Conservation (phyloP, 1,140 invertebrate species). For the Lerema accius region DNA sequence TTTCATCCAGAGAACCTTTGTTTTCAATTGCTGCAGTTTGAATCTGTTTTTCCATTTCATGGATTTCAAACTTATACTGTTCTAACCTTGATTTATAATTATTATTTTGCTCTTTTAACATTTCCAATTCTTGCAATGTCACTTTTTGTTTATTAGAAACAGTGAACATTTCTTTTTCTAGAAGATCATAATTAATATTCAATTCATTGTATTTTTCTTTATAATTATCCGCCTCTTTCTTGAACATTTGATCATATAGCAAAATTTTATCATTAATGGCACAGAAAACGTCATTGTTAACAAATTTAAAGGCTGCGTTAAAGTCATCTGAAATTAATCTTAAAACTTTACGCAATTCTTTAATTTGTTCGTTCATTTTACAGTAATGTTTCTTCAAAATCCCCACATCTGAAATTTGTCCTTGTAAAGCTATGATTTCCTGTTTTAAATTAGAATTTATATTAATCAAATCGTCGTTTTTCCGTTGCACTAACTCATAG, state of each 20-base stretch:
- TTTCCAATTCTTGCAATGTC: conserved; percentile 39
- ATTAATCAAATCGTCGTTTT: conserved; percentile 57
- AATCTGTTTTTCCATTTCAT: conserved; percentile 38
- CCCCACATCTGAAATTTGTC: conserved; percentile 40
- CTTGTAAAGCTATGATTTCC: conserved; percentile 48
- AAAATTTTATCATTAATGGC: conserved; percentile 42
- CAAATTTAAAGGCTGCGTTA: conserved; percentile 43
- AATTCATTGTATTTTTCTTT: conserved; percentile 43
- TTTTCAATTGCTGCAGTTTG: conserved; percentile 43
- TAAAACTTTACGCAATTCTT: conserved; percentile 43
- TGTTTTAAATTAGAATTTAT: conserved; percentile 51
- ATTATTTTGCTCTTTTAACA: conserved; percentile 45
- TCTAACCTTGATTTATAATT: conserved; percentile 39
- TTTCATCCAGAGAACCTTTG: conserved; percentile 39
- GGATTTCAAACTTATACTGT: conserved; percentile 37
- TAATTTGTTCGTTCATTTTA: conserved; percentile 41
- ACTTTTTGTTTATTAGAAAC: conserved; percentile 39
- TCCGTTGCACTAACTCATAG: conserved; percentile 63
- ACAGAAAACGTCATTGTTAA: conserved; percentile 36
- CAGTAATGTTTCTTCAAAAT: conserved; percentile 34
- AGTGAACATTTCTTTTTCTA: conserved; percentile 46
- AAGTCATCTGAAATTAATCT: conserved; percentile 48
- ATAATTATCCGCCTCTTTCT: conserved; percentile 34
- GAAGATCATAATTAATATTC: conserved; percentile 41
- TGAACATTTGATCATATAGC: conserved; percentile 34